Conservation (phyloP, 2,888 invertebrate species). For the Lasius fuliginosus region DNA sequence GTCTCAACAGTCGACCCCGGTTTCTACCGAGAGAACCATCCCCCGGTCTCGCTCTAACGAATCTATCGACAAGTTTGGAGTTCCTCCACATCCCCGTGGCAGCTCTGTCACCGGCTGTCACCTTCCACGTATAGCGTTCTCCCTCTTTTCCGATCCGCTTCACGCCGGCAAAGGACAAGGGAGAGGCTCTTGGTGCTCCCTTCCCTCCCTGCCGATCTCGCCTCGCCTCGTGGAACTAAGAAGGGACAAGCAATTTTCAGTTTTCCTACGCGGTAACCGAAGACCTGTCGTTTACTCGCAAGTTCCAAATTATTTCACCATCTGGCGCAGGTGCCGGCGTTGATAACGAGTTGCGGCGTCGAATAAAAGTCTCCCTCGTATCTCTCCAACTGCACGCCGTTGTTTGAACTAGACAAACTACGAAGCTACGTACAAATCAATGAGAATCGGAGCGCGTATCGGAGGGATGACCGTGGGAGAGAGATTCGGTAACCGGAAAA, state of each 20-base stretch:
- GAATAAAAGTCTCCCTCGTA: conserved; percentile 50
- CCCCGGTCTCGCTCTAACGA: conserved; percentile 65
- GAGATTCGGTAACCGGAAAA: conserved; percentile 34
- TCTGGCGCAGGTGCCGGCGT: conserved; percentile 76
- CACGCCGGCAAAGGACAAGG: background rate
- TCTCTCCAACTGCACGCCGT: conserved; percentile 32
- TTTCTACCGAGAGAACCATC: conserved; percentile 26
- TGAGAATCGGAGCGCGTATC: conserved; percentile 11
- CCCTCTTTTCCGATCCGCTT: conserved; percentile 16
- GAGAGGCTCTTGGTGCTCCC: background rate
- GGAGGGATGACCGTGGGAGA: background rate
- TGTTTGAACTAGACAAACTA: conserved; percentile 44
- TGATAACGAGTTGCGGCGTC: conserved; percentile 71
- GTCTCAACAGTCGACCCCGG: conserved; percentile 4
- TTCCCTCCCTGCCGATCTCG: background rate
- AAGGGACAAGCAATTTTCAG: conserved; percentile 63
- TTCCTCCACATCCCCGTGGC: conserved; percentile 36
- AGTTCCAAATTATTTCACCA: conserved; percentile 81
- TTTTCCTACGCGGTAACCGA: conserved; percentile 24
- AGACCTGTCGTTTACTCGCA: conserved; percentile 62
- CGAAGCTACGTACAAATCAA: conserved; percentile 33
- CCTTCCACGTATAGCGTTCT: conserved; percentile 36
- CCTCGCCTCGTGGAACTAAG: conserved; percentile 26
- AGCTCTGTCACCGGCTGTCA: conserved; percentile 47
- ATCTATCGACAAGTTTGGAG: conserved; percentile 70